Percentiles rank a stretch among this genome's conserved stretches.
phyloP scores from a whole-genome alignment of 2,888 invertebrate genomes.

The Petrophora chlorosata region DNA sequence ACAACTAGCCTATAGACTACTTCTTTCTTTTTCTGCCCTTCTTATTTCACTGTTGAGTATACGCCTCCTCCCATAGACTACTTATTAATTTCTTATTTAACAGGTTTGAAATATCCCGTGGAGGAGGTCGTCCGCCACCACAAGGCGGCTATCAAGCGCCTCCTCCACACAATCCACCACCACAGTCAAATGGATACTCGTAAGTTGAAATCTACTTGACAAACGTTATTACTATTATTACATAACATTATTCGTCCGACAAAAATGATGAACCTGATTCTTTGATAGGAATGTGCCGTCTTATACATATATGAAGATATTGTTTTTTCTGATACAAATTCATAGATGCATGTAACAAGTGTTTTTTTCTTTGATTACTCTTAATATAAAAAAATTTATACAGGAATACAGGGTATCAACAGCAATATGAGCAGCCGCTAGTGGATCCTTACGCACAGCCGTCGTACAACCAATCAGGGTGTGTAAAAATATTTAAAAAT shows the following conservation, averaged over 20 bases:
- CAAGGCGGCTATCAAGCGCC: slow-evolving; percentile 59
- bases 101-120: slow-evolving; percentile 71
- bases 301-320: slow-evolving; percentile 78
- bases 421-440: slow-evolving; percentile 69
- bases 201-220: slow-evolving; percentile 47
- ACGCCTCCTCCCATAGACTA: too few species aligned
- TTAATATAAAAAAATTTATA: too few species aligned
- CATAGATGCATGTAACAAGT: not conserved
- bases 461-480: slow-evolving; percentile 68
- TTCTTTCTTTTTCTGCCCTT: too few species aligned
- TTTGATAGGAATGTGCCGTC: slow-evolving; percentile 83
- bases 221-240: not conserved
- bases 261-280: slow-evolving; percentile 73
- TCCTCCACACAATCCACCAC: slow-evolving; percentile 55
- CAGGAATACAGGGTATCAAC: slow-evolving; percentile 75
- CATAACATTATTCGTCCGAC: not conserved
- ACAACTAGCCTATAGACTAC: too few species aligned
- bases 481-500: too few species aligned
- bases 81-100: slow-evolving; percentile 1
- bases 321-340: slow-evolving; percentile 51
- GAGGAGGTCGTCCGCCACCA: slow-evolving; percentile 56
- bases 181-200: slow-evolving; percentile 69
- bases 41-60: too few species aligned
- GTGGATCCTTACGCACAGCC: slow-evolving; percentile 68
- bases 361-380: not conserved